Percentiles rank a stretch among this genome's conserved stretches.
Evolutionary conservation across 2,797 vertebrate species (phyloP).

Genomic region (Rhincodon typus): DNA sequence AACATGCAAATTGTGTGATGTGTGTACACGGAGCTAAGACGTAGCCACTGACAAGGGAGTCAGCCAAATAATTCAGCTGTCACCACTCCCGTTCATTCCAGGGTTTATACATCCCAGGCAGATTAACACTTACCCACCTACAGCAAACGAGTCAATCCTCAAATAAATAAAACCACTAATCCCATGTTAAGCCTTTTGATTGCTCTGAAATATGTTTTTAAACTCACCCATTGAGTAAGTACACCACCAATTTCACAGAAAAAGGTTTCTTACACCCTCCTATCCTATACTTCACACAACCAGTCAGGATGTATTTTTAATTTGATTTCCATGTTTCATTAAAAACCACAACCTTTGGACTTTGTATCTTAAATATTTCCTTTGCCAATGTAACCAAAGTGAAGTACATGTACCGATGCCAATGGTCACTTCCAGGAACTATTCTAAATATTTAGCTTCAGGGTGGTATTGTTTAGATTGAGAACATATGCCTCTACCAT

Average conservation of each 20-base stretch:
- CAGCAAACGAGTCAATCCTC: background rate
- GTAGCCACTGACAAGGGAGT: background rate
- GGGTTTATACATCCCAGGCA: background rate
- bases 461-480: background rate
- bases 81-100: background rate
- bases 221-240: background rate
- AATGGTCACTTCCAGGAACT: background rate
- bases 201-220: background rate
- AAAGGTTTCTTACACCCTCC: background rate
- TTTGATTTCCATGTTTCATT: background rate
- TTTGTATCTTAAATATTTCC: background rate
- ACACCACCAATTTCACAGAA: background rate
- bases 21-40: background rate
- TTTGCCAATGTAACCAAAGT: background rate
- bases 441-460: background rate
- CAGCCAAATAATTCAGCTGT: background rate
- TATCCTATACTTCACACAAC: background rate
- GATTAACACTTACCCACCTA: background rate
- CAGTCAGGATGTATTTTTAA: background rate
- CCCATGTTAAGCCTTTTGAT: background rate
- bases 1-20: background rate
- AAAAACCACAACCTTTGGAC: background rate
- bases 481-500: background rate
- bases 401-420: background rate
- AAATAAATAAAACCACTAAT: background rate